phyloP scores from a whole-genome alignment of 2,113 vertebrate genomes.

The Hippocampus guttulatus region DNA sequence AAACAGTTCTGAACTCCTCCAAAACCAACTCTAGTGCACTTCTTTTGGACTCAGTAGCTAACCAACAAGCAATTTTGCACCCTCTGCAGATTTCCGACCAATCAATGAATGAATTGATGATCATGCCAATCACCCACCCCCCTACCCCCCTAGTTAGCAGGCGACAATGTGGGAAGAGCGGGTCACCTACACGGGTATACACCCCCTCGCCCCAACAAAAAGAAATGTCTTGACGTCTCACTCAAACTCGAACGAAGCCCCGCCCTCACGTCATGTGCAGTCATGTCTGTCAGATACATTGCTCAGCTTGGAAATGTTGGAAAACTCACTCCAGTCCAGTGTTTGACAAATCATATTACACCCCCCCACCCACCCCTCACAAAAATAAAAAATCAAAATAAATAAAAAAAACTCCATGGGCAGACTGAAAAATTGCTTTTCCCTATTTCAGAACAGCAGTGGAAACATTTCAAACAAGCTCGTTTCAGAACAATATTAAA shows the following conservation, averaged over 20 bases:
- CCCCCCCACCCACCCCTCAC: no score
- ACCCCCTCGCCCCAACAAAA: conserved; percentile 38
- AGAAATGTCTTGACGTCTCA: conserved; percentile 32
- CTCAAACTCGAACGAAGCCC: conserved; percentile 6
- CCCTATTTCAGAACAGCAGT: conserved; percentile 78
- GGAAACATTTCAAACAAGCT: conserved; percentile 74
- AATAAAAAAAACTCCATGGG: conserved; percentile 56
- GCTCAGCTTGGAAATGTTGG: conserved; percentile 72
- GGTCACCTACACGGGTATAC: conserved; percentile 21
- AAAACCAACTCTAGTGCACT: neutral
- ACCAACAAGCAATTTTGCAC: neutral
- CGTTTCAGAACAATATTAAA: conserved; percentile 71
- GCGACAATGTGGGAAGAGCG: conserved; percentile 43
- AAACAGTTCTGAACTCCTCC: neutral
- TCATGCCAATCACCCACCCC: neutral
- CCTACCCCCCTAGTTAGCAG: conserved; percentile 6
- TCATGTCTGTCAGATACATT: conserved; percentile 68
- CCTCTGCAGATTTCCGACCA: neutral
- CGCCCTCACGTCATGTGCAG: conserved; percentile 52
- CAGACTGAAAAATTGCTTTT: conserved; percentile 53
- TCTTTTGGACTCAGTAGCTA: neutral
- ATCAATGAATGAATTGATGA: neutral
- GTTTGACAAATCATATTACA: conserved; percentile 77
- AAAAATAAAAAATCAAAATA: conserved; percentile 20
- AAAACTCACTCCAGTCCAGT: conserved; percentile 79